Base-by-base conservation (phyloP, 1,140 invertebrate species). In the Drosophila nigromelanica region DNA sequence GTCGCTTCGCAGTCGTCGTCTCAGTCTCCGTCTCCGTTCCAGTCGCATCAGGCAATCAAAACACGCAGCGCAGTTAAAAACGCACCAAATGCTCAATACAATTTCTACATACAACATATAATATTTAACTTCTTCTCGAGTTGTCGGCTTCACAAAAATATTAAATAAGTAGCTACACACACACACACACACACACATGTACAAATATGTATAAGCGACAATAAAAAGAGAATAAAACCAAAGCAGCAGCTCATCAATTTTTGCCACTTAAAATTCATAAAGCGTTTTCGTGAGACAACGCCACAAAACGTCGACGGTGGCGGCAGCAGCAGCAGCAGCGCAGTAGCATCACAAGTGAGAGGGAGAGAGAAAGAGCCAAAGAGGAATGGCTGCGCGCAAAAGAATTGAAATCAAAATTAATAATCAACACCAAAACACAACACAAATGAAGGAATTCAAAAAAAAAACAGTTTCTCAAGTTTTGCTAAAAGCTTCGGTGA, bases 251-350 rank as follows among this genome's bases (percentile, higher is more conserved):
- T 81, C 78, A 58, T 86, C 81, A 87, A 86, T 83, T 83, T 83
- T 83, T 69, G 80, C 80, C 80, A 85, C 81, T 87, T 86, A 82
- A 86, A 86, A 86, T 86, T 86, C 82, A 86, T 86, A 86, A 87
- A 86, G 52, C 78, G 82, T 86, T 70, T 75, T 70, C 67, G 35
- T 50, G 39, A 42, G 66, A 59, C 64, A 47, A 51, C 63, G 15
- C 24, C 47, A 30, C 47, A 50, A 50, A 27, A 42, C 43, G 48
- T 37, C 39, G 40, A 56, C 33, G 24, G 18, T 56, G 43, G 5
- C 15, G 43, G 5, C 15, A 45, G 27, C 12, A 39, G 37, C 42
- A 27, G 12, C 52, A 42, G 11, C 8, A 45, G 15, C 24, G 6
- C 6, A n/a, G 11, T 37, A 51, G 37, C 37, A 7, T 12, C 18